Percentiles rank a stretch among this genome's conserved stretches.
These are phyloP conservation scores for Drosophila albomicans DNA, from an alignment of 1,140 invertebrate species.

Conservation along the genomic window DNA sequence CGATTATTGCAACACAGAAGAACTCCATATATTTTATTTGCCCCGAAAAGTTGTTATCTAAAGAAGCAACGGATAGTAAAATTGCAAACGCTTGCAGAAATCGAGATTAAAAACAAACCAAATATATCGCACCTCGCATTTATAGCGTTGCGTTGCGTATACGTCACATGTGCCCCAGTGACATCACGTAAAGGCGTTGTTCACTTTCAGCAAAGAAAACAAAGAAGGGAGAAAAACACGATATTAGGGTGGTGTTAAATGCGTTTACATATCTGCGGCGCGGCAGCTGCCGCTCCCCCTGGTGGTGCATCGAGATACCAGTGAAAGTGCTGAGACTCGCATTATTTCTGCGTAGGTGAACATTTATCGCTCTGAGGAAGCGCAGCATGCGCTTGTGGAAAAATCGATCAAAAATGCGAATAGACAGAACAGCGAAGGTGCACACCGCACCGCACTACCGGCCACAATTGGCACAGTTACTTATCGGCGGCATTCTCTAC, in stretches of 20 bases:
- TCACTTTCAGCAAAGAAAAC: slow-evolving; percentile 31
- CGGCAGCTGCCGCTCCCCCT: slow-evolving; percentile 46
- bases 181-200: neutral
- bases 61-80: slow-evolving; percentile 48
- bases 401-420: slow-evolving; percentile 74
- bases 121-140: neutral
- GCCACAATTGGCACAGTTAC: slow-evolving; percentile 61
- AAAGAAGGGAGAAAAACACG: slow-evolving; percentile 14
- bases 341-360: slow-evolving; percentile 80
- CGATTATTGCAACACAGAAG: slow-evolving; percentile 10
- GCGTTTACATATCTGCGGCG: slow-evolving; percentile 59
- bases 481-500: slow-evolving; percentile 63
- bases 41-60: slow-evolving; percentile 16
- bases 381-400: slow-evolving; percentile 68
- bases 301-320: slow-evolving; percentile 28
- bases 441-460: slow-evolving; percentile 33
- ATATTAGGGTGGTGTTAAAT: slow-evolving; percentile 64
- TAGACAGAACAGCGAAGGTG: slow-evolving; percentile 48
- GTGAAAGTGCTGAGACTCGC: slow-evolving; percentile 70
- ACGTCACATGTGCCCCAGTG: slow-evolving; percentile 45
- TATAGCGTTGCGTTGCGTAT: slow-evolving; percentile 54
- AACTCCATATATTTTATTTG: slow-evolving; percentile 54
- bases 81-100: slow-evolving; percentile 60
- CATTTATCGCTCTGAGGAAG: slow-evolving; percentile 48
- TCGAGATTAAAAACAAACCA: slow-evolving; percentile 20